phyloP scores from a whole-genome alignment of 2,797 vertebrate genomes.

The Eupleurogrammus muticus region DNA sequence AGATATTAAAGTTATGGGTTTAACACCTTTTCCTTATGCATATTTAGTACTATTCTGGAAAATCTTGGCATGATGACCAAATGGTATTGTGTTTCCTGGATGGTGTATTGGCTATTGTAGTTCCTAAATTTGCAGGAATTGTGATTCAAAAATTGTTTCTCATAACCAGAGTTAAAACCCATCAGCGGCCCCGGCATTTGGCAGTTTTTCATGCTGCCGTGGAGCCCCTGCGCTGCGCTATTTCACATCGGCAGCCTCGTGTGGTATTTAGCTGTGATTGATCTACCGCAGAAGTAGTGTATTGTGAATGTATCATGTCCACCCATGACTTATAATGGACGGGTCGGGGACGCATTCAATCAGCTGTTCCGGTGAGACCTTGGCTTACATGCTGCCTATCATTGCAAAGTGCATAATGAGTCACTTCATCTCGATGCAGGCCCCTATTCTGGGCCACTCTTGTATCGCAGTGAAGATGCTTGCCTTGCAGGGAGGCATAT shows the following conservation, averaged over 20 bases:
- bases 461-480: conserved; percentile 63
- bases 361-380: conserved; percentile 32
- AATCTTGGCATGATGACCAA: no score
- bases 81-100: no score
- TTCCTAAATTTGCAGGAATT: no score
- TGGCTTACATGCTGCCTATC: conserved; percentile 59
- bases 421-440: conserved; percentile 44
- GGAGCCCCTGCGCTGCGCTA: conserved; percentile 10
- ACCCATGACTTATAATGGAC: conserved; percentile 38
- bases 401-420: conserved; percentile 11
- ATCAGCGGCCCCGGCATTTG: no score
- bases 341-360: conserved; percentile 33
- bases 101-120: no score
- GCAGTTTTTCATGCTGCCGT: conserved; percentile 10
- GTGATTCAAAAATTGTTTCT: no score
- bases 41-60: no score
- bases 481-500: conserved; percentile 76
- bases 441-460: conserved; percentile 59
- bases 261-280: conserved; percentile 34
- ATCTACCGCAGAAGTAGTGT: conserved; percentile 1
- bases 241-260: conserved; percentile 9
- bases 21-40: no score
- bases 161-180: no score
- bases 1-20: no score
- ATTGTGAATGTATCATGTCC: conserved; percentile 31